Conservation (phyloP, 2,888 invertebrate genomes). For the Ptilodon capucinus region DNA sequence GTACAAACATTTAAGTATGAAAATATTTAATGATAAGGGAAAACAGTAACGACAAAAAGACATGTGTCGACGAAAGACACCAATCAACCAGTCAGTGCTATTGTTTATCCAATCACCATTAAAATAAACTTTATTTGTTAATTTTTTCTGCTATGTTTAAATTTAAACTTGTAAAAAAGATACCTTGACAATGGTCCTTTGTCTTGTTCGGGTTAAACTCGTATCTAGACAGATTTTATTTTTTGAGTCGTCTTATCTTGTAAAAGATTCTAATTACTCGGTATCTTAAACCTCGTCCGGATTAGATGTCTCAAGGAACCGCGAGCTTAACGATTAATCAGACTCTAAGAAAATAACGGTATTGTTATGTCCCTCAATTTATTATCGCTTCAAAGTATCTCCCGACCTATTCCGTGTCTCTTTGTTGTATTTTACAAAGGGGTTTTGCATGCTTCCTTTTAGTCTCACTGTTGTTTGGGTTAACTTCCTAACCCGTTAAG, state of each 20-base stretch:
- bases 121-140: too few relatives aligned
- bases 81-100: too few relatives aligned
- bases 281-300: constrained; percentile 9
- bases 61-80: too few relatives aligned
- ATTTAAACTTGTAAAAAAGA: neutral
- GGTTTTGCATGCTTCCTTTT: constrained; percentile 36
- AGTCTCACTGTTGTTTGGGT: constrained; percentile 17
- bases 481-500: too few relatives aligned
- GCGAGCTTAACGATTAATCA: constrained; percentile 45
- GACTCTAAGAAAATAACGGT: constrained; percentile 44
- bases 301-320: constrained; percentile 24
- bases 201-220: neutral
- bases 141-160: too few relatives aligned
- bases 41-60: too few relatives aligned
- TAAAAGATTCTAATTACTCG: constrained; percentile 26
- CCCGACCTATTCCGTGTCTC: constrained; percentile 43
- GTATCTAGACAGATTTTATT: constrained; percentile 5
- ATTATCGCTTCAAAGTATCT: constrained; percentile 50
- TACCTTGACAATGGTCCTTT: neutral
- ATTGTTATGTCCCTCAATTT: constrained; percentile 51
- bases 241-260: constrained; percentile 20
- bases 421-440: constrained; percentile 54
- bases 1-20: too few relatives aligned
- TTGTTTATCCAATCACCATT: too few relatives aligned
- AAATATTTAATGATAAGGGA: too few relatives aligned